Evolutionary conservation across 2,888 invertebrate species (phyloP).

Genomic region (Leptopilina myrica): DNA sequence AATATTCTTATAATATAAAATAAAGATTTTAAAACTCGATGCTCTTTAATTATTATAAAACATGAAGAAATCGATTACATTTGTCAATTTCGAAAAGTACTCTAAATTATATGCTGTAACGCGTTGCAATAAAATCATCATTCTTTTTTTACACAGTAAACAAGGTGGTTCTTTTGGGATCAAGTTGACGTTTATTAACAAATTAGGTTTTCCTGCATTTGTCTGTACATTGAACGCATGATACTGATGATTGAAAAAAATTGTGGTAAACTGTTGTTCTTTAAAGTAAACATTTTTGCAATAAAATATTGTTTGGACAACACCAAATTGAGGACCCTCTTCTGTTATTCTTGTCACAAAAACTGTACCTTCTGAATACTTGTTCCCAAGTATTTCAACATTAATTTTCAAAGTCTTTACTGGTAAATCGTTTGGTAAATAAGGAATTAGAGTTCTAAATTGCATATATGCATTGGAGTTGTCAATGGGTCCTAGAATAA

Average conservation of each 20-base stretch:
- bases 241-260: conserved; percentile 43
- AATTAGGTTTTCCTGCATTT: not conserved
- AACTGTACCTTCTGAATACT: conserved; percentile 45
- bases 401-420: conserved; percentile 45
- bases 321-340: conserved; percentile 47
- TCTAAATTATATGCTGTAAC: not conserved
- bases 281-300: conserved; percentile 41
- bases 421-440: not conserved
- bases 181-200: conserved; percentile 39
- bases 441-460: conserved; percentile 31
- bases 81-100: not conserved
- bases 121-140: conserved; percentile 10
- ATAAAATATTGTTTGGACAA: conserved; percentile 48
- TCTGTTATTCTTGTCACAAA: conserved; percentile 45
- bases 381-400: conserved; percentile 45
- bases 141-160: not conserved
- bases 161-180: conserved; percentile 42
- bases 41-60: too few species aligned
- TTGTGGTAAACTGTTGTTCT: conserved; percentile 34
- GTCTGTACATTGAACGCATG: conserved; percentile 42
- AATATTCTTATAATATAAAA: too few species aligned
- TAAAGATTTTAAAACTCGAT: too few species aligned
- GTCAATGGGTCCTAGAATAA: conserved; percentile 37
- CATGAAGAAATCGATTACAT: too few species aligned
- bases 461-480: conserved; percentile 18